A percentile compares a stretch with the other conserved stretches of the same genome.
Evolutionary conservation across 2,113 vertebrate genomes (phyloP).

Genomic region (Calcarius ornatus): DNA sequence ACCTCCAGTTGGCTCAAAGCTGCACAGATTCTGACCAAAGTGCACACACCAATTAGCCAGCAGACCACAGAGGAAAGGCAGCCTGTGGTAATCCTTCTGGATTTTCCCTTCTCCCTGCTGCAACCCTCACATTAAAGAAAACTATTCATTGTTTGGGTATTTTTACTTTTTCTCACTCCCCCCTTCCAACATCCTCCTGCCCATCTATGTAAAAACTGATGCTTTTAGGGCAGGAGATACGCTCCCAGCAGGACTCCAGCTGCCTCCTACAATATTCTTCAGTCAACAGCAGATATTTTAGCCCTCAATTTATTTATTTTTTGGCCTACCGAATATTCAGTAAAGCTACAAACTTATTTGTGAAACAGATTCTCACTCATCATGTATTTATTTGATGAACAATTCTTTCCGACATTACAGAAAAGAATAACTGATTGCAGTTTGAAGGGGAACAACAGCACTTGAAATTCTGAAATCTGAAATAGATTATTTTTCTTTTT

Average conservation of each 20-base stretch:
- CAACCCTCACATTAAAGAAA: neutral
- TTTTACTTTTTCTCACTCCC: neutral
- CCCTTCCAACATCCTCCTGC: neutral
- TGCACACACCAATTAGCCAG: neutral
- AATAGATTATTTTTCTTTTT: neutral
- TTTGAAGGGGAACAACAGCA: neutral
- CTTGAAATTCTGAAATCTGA: neutral
- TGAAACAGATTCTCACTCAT: neutral
- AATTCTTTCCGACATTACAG: neutral
- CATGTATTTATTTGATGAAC: neutral
- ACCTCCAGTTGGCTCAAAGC: neutral
- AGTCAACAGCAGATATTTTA: neutral
- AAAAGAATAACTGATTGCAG: neutral
- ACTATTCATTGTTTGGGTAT: rapidly evolving
- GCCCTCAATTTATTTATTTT: neutral
- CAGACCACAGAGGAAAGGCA: neutral
- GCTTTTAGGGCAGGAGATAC: neutral
- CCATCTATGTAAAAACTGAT: neutral
- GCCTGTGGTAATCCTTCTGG: neutral
- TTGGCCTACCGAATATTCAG: neutral
- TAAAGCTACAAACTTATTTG: neutral
- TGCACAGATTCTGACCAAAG: too few species aligned
- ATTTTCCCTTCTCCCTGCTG: neutral
- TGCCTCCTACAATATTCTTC: neutral
- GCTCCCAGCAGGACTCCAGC: neutral